phyloP scores from a whole-genome alignment of 2,888 invertebrate genomes.

The Vandiemenella viatica region DNA sequence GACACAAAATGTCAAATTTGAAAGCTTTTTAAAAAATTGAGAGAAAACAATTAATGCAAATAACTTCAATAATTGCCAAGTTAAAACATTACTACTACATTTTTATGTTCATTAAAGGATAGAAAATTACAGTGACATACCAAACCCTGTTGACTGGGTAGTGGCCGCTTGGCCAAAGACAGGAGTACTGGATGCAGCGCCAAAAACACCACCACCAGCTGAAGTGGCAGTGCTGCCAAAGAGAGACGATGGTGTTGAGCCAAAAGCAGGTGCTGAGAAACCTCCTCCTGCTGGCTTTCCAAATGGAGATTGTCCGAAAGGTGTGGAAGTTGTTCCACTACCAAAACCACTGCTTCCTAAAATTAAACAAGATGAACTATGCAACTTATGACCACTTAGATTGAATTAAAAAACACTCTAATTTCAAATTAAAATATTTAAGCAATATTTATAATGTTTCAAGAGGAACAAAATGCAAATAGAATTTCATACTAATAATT shows the following conservation, averaged over 20 bases:
- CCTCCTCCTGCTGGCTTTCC: slow-evolving; percentile 27
- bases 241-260: slow-evolving; percentile 30
- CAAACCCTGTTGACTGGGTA: slow-evolving; percentile 28
- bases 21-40: too few species aligned
- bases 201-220: slow-evolving; percentile 43
- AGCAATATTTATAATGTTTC: too few species aligned
- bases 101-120: too few species aligned
- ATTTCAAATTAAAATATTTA: too few species aligned
- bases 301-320: slow-evolving; percentile 36
- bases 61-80: too few species aligned
- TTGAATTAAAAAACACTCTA: too few species aligned
- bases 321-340: slow-evolving; percentile 24
- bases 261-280: slow-evolving; percentile 16
- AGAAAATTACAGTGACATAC: too few species aligned
- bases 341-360: slow-evolving; percentile 14
- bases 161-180: slow-evolving; percentile 48
- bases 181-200: slow-evolving; percentile 40
- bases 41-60: too few species aligned
- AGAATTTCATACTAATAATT: too few species aligned
- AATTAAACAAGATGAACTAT: neutral
- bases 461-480: too few species aligned
- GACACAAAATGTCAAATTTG: too few species aligned
- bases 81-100: neutral
- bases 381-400: too few species aligned
- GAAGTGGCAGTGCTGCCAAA: slow-evolving; percentile 38